Conservation (phyloP, 2,888 invertebrate species). For the Deilephila elpenor region DNA sequence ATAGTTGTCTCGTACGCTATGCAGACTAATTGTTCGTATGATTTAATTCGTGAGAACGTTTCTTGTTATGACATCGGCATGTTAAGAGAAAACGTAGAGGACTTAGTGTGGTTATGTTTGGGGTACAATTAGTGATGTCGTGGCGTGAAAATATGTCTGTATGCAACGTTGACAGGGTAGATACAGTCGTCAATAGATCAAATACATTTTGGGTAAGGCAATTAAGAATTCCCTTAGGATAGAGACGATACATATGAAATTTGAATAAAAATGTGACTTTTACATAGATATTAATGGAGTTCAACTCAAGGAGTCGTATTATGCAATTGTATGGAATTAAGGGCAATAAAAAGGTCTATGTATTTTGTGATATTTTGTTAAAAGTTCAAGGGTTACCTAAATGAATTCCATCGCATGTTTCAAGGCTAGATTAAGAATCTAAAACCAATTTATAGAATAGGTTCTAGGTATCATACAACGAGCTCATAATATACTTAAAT, state of each 20-base stretch:
- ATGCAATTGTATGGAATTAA: too few species aligned
- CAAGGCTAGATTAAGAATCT: slow-evolving; percentile 5
- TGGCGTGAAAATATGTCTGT: not conserved
- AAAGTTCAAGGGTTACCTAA: not conserved
- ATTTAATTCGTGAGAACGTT: slow-evolving; percentile 41
- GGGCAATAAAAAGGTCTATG: not conserved
- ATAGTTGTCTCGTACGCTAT: slow-evolving; percentile 47
- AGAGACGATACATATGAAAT: too few species aligned
- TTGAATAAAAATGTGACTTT: too few species aligned
- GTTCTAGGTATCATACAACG: not conserved
- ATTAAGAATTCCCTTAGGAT: too few species aligned
- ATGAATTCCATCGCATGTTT: not conserved
- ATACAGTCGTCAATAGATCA: too few species aligned
- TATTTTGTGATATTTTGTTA: not conserved
- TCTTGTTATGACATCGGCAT: slow-evolving; percentile 29
- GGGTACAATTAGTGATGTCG: too few species aligned
- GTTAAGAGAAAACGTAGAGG: not conserved
- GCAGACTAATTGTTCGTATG: slow-evolving; percentile 36
- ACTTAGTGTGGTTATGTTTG: not conserved
- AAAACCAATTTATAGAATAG: not conserved
- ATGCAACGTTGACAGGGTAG: too few species aligned
- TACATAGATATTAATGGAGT: too few species aligned
- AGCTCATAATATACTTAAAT: not conserved
- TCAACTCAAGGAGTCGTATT: too few species aligned
- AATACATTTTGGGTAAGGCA: too few species aligned